These are phyloP conservation scores for Saturnia japonica DNA, from an alignment of 2,888 invertebrate species.

Conservation along the genomic window DNA sequence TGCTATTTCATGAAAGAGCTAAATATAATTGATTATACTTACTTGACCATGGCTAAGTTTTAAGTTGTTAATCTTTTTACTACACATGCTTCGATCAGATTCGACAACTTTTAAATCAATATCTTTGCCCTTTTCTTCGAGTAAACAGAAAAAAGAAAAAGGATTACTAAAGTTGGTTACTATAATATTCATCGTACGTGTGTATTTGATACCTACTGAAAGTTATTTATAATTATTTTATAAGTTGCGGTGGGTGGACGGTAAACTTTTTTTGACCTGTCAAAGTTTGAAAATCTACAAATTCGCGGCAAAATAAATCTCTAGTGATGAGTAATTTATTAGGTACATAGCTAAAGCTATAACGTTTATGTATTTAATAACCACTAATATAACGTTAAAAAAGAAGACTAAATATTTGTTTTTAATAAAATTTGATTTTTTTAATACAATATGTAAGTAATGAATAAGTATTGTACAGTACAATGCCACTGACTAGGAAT, in stretches of 20 bases:
- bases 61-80: slow-evolving; percentile 8
- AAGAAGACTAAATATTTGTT: neutral
- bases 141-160: slow-evolving; percentile 55
- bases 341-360: neutral
- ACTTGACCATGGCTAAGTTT: slow-evolving; percentile 52
- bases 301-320: slow-evolving; percentile 4
- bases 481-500: too few species aligned
- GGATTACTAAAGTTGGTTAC: slow-evolving; percentile 53
- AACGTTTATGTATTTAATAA: neutral
- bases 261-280: neutral
- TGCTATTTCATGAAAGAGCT: too few species aligned
- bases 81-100: neutral
- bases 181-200: slow-evolving; percentile 38
- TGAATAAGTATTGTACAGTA: too few species aligned
- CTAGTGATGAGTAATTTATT: neutral
- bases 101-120: neutral
- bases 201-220: too few species aligned
- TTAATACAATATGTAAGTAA: neutral
- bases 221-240: neutral
- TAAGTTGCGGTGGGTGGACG: neutral
- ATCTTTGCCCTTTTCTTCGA: slow-evolving; percentile 32
- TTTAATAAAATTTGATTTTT: neutral
- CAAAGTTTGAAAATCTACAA: slow-evolving; percentile 5
- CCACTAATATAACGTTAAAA: neutral
- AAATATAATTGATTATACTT: slow-evolving; percentile 26